Percentiles rank a stretch among this genome's conserved stretches.
These are phyloP conservation scores for Prolemur simus DNA, from an alignment of 2,113 vertebrate species.

Conservation along the genomic window DNA sequence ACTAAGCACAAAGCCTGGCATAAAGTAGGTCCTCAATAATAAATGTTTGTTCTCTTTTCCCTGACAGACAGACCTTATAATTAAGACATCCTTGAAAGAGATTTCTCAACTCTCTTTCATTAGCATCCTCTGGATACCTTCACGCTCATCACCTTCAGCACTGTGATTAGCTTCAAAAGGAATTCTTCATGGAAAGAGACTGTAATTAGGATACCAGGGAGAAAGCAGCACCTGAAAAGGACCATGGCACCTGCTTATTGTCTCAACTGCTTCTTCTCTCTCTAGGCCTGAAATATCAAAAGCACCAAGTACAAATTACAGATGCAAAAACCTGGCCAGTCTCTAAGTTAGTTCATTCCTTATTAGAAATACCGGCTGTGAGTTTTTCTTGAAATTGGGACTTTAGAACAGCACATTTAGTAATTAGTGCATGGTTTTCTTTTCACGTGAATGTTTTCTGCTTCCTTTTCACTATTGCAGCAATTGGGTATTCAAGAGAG, in stretches of 20 bases:
- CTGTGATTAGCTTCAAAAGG: conserved; percentile 57
- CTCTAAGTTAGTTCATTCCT: conserved; percentile 29
- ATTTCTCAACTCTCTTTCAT: conserved; percentile 36
- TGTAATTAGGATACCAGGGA: conserved; percentile 57
- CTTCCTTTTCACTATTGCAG: background rate
- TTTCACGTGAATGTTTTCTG: background rate
- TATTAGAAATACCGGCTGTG: background rate
- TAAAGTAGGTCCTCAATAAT: conserved; percentile 50
- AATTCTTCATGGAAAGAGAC: conserved; percentile 58
- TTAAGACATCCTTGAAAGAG: conserved; percentile 14
- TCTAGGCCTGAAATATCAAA: background rate
- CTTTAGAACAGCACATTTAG: background rate
- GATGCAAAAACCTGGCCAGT: background rate
- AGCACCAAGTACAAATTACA: conserved; percentile 23
- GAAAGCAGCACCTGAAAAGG: background rate
- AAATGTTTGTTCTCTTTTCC: conserved; percentile 34
- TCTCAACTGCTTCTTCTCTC: background rate
- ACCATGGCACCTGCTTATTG: background rate
- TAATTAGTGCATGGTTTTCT: conserved; percentile 42
- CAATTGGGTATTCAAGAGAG: background rate
- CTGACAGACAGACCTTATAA: conserved; percentile 40
- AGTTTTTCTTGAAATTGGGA: background rate
- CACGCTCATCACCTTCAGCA: conserved; percentile 39
- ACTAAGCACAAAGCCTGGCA: background rate
- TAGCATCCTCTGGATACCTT: conserved; percentile 37